Conservation (phyloP, 1,140 invertebrate species). For the Potamilus streckersoni region DNA sequence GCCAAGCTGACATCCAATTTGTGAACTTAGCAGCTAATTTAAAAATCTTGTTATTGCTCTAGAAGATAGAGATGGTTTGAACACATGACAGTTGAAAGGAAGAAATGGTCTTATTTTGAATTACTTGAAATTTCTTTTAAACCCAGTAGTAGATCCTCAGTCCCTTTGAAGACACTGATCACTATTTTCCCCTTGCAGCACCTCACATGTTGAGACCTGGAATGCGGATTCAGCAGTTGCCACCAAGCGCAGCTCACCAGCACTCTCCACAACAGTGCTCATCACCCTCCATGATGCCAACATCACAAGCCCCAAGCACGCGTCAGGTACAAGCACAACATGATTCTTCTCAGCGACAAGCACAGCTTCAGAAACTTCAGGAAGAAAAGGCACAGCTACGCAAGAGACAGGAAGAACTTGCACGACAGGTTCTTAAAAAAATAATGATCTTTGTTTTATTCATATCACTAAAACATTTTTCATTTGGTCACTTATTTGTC, state of each 20-base stretch:
- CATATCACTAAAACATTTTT: no score
- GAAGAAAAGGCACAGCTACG: conserved; percentile 86
- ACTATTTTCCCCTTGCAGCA: conserved; percentile 68
- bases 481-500: no score
- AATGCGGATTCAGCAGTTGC: conserved; percentile 63
- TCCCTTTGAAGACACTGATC: no score
- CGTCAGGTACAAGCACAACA: conserved; percentile 7
- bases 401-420: conserved; percentile 89
- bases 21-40: no score
- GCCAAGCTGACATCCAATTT: no score
- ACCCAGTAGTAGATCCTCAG: no score
- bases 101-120: no score
- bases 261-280: conserved; percentile 47
- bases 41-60: no score
- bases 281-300: conserved; percentile 16
- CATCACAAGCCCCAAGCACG: conserved; percentile 16
- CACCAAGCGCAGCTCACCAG: conserved; percentile 67
- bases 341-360: conserved; percentile 35
- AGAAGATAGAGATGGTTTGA: no score
- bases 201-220: conserved; percentile 79
- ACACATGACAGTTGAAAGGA: no score
- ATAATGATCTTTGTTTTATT: no score
- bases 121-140: no score
- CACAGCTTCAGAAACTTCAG: conserved; percentile 81
- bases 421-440: conserved; percentile 76